Conservation (phyloP, 1,140 invertebrate genomes). For the Macrosteles quadrilineatus region DNA sequence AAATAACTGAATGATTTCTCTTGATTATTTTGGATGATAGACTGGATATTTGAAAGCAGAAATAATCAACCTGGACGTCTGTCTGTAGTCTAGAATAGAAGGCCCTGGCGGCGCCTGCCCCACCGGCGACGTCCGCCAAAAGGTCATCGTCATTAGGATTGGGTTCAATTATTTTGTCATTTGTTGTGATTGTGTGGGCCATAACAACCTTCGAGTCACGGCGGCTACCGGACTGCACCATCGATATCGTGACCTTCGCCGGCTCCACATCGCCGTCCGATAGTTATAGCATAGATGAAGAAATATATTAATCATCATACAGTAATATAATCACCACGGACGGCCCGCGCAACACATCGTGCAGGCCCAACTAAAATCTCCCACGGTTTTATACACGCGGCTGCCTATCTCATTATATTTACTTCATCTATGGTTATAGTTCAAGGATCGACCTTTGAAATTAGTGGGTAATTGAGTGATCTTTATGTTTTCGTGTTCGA, state of each 20-base stretch:
- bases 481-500: no score
- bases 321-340: no score
- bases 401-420: no score
- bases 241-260: not conserved
- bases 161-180: conserved; percentile 27
- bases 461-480: no score
- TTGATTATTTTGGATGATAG: conserved; percentile 17
- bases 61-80: not conserved
- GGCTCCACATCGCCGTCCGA: not conserved
- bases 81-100: not conserved
- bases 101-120: not conserved
- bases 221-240: not conserved
- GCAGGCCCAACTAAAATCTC: no score
- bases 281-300: no score
- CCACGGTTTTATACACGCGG: no score
- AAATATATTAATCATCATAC: no score
- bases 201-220: conserved; percentile 17
- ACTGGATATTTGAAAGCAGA: conserved; percentile 22
- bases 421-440: no score
- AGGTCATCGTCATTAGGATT: conserved; percentile 22
- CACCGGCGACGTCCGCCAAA: conserved; percentile 7
- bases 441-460: no score
- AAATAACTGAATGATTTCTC: no score
- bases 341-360: no score
- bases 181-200: conserved; percentile 22